These are phyloP conservation scores for Cherax quadricarinatus DNA, from an alignment of 1,140 invertebrate genomes.

Conservation along the genomic window DNA sequence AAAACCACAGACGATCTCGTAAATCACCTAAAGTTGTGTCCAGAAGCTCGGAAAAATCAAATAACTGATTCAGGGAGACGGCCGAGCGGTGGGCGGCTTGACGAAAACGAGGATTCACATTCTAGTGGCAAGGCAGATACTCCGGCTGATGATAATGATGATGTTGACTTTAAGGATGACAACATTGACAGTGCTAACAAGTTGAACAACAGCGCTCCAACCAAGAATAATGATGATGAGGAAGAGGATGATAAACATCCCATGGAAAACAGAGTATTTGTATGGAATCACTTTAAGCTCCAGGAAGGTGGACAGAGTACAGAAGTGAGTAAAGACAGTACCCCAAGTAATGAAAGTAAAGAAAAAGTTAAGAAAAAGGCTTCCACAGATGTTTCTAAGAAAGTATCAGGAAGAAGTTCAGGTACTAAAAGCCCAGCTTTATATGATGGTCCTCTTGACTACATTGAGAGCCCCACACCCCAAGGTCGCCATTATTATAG, in stretches of 20 bases:
- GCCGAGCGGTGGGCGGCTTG: slow-evolving; percentile 18
- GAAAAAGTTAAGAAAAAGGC: slow-evolving; percentile 50
- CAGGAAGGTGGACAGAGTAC: slow-evolving; percentile 72
- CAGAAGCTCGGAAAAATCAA: slow-evolving; percentile 74
- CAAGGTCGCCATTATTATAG: slow-evolving; percentile 53
- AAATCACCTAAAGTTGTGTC: slow-evolving; percentile 85
- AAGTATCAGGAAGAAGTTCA: slow-evolving; percentile 63
- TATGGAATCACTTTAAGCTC: slow-evolving; percentile 81
- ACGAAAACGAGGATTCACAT: slow-evolving; percentile 53
- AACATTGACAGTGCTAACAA: not conserved
- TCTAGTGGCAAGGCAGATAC: slow-evolving; percentile 74
- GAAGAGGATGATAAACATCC: slow-evolving; percentile 79
- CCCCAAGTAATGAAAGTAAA: slow-evolving; percentile 14
- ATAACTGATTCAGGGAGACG: slow-evolving; percentile 65
- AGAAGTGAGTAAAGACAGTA: slow-evolving; percentile 73
- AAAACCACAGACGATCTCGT: slow-evolving; percentile 87
- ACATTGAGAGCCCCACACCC: slow-evolving; percentile 53
- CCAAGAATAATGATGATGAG: slow-evolving; percentile 46
- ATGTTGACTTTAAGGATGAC: not conserved
- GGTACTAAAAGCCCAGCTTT: slow-evolving; percentile 63
- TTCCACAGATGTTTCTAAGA: slow-evolving; percentile 75
- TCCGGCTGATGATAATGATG: slow-evolving; percentile 76
- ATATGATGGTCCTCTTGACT: slow-evolving; percentile 44
- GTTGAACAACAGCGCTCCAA: not conserved
- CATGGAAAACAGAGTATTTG: slow-evolving; percentile 86